phyloP scores from a whole-genome alignment of 2,113 vertebrate species.

The Lipophrys pholis region DNA sequence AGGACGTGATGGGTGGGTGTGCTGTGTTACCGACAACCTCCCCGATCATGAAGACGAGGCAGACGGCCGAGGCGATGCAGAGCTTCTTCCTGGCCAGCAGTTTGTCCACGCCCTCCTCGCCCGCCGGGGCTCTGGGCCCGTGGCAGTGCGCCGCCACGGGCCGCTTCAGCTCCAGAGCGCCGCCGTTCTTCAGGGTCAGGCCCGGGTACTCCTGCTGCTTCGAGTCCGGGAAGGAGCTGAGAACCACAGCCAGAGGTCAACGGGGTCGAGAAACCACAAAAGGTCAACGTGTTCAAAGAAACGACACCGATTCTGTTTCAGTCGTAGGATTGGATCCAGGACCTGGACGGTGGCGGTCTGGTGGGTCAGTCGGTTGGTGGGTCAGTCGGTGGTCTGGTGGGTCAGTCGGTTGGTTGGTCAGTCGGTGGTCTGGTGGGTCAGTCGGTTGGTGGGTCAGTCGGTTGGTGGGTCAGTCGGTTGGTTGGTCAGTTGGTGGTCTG shows the following conservation, averaged over 20 bases:
- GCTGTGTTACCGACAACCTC: conserved; percentile 86
- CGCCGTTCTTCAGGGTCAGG: conserved; percentile 77
- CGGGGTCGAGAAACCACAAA: neutral
- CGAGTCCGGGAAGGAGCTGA: conserved; percentile 81
- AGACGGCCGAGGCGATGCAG: conserved; percentile 89
- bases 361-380: too few species aligned
- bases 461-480: too few species aligned
- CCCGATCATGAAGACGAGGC: conserved; percentile 95
- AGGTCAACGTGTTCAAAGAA: too few species aligned
- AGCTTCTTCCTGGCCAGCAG: conserved; percentile 89
- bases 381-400: too few species aligned
- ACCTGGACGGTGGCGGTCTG: too few species aligned
- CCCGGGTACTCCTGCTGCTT: conserved; percentile 69
- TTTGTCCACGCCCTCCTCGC: conserved; percentile 74
- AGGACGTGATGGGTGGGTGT: too few species aligned
- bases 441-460: too few species aligned
- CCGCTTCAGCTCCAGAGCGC: conserved; percentile 79
- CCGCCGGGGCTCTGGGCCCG: conserved; percentile 41
- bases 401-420: too few species aligned
- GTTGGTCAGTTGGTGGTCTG: too few species aligned
- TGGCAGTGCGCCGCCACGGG: conserved; percentile 78
- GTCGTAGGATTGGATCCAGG: too few species aligned
- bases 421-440: too few species aligned
- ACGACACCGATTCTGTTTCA: too few species aligned
- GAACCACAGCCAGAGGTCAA: neutral